These are phyloP conservation scores for Podarcis muralis DNA, from an alignment of 2,113 vertebrate genomes.

Conservation along the genomic window DNA sequence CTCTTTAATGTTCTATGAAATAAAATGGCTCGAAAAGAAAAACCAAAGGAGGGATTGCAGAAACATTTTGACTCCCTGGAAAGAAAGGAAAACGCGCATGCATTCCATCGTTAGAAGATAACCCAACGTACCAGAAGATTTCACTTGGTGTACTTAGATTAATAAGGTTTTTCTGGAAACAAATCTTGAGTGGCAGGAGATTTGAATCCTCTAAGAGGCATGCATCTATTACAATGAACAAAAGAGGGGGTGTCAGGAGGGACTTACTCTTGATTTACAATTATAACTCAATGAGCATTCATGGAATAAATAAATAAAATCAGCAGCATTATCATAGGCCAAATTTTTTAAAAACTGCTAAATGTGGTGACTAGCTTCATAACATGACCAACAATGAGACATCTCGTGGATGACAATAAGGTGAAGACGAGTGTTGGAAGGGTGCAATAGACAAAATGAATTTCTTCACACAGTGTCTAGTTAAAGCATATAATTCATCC, in stretches of 20 bases:
- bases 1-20: slow-evolving; percentile 70
- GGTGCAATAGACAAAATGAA: background rate
- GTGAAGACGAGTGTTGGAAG: background rate
- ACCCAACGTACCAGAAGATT: slow-evolving; percentile 28
- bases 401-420: background rate
- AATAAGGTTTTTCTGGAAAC: slow-evolving; percentile 26
- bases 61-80: background rate
- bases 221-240: slow-evolving; percentile 26
- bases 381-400: background rate
- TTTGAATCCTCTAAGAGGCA: slow-evolving; percentile 25
- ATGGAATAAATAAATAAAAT: background rate
- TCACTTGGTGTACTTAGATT: slow-evolving; percentile 24
- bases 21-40: slow-evolving; percentile 68
- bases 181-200: slow-evolving; percentile 6
- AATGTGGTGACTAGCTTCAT: background rate
- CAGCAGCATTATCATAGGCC: background rate
- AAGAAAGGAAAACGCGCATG: slow-evolving; percentile 62
- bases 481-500: background rate
- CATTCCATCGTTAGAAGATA: slow-evolving; percentile 57
- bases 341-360: slow-evolving; percentile 11
- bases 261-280: background rate
- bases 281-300: background rate
- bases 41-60: slow-evolving; percentile 1
- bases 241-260: background rate
- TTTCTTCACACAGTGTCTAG: background rate